A percentile compares a stretch with the other conserved stretches of the same genome.
Conservation (phyloP, 2,888 invertebrate species). For the Lingula anatina region DNA sequence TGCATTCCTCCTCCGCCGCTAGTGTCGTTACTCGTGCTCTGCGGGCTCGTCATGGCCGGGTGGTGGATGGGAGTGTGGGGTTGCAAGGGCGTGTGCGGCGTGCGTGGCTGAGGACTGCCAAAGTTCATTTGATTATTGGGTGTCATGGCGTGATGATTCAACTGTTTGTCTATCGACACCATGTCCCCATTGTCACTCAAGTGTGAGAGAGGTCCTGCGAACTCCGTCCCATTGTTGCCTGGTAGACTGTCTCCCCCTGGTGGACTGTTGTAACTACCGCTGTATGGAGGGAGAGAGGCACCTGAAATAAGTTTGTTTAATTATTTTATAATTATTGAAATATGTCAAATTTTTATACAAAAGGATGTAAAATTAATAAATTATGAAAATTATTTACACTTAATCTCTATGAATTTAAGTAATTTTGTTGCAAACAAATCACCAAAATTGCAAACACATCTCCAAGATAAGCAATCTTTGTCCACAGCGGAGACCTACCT, state of each 20-base stretch:
- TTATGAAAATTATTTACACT: too few species aligned
- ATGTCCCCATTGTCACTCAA: constrained; percentile 84
- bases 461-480: too few species aligned
- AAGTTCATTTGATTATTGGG: too few species aligned
- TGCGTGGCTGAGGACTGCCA: constrained; percentile 20
- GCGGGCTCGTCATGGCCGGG: constrained; percentile 25
- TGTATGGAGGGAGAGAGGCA: background rate
- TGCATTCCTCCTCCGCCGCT: constrained; percentile 1
- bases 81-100: constrained; percentile 19
- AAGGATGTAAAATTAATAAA: too few species aligned
- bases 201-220: constrained; percentile 60
- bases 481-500: too few species aligned
- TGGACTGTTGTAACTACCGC: constrained; percentile 1
- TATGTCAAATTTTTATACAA: too few species aligned
- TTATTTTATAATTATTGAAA: too few species aligned
- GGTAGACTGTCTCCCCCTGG: background rate
- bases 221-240: constrained; percentile 4
- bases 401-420: too few species aligned
- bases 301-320: background rate
- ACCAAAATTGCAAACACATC: too few species aligned
- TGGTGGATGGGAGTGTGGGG: constrained; percentile 16
- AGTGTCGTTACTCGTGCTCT: constrained; percentile 14
- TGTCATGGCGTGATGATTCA: too few species aligned
- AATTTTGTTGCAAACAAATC: too few species aligned
- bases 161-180: constrained; percentile 85